These are phyloP conservation scores for Zosterops japonicus DNA, from an alignment of 2,113 vertebrate species.

Conservation along the genomic window DNA sequence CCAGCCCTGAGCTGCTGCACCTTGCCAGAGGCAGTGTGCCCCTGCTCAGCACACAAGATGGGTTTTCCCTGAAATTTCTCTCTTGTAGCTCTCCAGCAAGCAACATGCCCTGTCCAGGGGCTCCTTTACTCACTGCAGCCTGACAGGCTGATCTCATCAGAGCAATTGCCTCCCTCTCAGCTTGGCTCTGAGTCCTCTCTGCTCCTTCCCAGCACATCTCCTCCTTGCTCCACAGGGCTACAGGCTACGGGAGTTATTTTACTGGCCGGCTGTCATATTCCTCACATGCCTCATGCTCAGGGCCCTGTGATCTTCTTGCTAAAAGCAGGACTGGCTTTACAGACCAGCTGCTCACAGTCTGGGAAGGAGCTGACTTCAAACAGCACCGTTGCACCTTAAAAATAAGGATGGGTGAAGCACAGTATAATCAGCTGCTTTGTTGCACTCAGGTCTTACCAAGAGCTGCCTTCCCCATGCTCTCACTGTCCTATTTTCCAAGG, in stretches of 20 bases:
- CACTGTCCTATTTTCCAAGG: rapidly evolving
- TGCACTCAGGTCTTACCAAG: background rate
- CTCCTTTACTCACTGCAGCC: background rate
- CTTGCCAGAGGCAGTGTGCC: rapidly evolving
- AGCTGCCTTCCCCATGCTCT: background rate
- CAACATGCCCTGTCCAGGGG: background rate
- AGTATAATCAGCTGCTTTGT: background rate
- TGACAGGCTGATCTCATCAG: background rate
- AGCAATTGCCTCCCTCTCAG: background rate
- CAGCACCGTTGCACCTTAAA: background rate
- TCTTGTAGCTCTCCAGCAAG: background rate
- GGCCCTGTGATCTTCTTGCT: constrained; percentile 29
- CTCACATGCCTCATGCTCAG: background rate
- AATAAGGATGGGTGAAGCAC: background rate
- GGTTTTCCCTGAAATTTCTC: background rate
- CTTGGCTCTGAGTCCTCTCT: background rate
- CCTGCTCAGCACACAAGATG: background rate
- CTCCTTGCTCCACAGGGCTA: background rate
- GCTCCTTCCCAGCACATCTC: background rate
- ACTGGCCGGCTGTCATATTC: background rate
- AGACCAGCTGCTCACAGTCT: constrained; percentile 38
- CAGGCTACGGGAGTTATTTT: background rate
- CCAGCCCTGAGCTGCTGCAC: background rate
- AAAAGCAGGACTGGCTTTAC: constrained; percentile 38
- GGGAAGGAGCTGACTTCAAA: constrained; percentile 50